Evolutionary conservation across 2,888 invertebrate genomes (phyloP).

Genomic region (Noctua fimbriata): DNA sequence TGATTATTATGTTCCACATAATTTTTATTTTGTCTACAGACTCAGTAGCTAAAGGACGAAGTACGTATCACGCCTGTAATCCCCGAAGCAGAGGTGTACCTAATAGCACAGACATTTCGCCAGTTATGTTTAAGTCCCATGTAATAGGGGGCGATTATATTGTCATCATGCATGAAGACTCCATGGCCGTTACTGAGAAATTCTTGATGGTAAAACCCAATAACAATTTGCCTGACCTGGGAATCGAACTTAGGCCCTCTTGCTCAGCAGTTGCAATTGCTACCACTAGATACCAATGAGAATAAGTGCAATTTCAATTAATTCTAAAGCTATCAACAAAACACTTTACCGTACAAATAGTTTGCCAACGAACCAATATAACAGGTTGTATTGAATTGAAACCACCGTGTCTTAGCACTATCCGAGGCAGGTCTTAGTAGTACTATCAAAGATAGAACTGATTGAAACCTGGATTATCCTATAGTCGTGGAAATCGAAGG

Average conservation of each 20-base stretch:
- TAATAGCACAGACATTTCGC: neutral
- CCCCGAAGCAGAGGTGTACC: too few relatives aligned
- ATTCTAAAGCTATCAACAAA: neutral
- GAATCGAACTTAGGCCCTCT: neutral
- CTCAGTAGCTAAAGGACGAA: too few relatives aligned
- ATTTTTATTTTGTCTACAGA: too few relatives aligned
- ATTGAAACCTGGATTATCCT: constrained; percentile 36
- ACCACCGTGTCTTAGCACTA: neutral
- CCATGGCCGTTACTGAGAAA: neutral
- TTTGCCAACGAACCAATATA: neutral
- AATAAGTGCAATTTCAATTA: neutral
- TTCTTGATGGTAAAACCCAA: neutral
- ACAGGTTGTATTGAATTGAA: neutral
- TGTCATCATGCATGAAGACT: too few relatives aligned
- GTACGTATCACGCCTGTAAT: too few relatives aligned
- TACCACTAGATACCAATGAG: neutral
- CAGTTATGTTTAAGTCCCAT: neutral
- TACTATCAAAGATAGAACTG: constrained; percentile 2
- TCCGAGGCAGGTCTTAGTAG: neutral
- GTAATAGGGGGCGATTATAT: neutral
- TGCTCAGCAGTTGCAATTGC: neutral
- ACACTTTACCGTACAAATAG: neutral
- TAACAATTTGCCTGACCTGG: neutral
- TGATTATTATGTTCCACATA: too few relatives aligned
- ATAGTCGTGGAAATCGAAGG: neutral